phyloP scores from a whole-genome alignment of 2,888 invertebrate genomes.

The Rhorus exstirpatorius region DNA sequence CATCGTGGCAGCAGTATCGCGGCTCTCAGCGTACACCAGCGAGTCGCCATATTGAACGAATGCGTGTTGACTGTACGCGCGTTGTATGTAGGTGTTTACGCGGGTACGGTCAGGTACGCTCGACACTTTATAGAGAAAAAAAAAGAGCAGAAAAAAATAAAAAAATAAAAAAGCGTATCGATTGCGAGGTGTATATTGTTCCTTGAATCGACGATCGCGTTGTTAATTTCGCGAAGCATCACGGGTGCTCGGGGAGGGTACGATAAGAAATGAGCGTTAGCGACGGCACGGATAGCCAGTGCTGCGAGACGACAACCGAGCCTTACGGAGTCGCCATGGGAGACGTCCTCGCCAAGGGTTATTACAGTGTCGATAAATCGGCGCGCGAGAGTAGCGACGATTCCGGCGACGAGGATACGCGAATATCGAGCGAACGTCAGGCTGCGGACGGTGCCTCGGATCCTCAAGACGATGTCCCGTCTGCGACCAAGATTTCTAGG shows the following conservation, averaged over 20 bases:
- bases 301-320: constrained; percentile 78
- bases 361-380: constrained; percentile 74
- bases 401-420: constrained; percentile 68
- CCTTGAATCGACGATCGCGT: constrained; percentile 48
- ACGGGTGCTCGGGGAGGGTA: constrained; percentile 36
- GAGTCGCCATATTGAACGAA: constrained; percentile 70
- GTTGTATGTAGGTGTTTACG: constrained; percentile 80
- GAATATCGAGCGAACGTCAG: constrained; percentile 61
- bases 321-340: constrained; percentile 81
- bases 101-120: constrained; percentile 71
- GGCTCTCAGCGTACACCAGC: constrained; percentile 50
- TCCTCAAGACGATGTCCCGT: constrained; percentile 68
- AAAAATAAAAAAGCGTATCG: constrained; percentile 60
- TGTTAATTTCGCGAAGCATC: constrained; percentile 50
- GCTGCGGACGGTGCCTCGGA: constrained; percentile 70
- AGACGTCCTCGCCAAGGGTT: constrained; percentile 84
- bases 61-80: constrained; percentile 81
- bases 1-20: neutral
- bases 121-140: constrained; percentile 53
- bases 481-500: constrained; percentile 67
- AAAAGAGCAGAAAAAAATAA: constrained; percentile 34
- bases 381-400: constrained; percentile 63
- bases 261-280: constrained; percentile 78
- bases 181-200: constrained; percentile 63
- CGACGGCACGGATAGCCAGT: constrained; percentile 77